These are phyloP conservation scores for Globicephala melas DNA, from an alignment of 2,113 vertebrate genomes.

Conservation along the genomic window DNA sequence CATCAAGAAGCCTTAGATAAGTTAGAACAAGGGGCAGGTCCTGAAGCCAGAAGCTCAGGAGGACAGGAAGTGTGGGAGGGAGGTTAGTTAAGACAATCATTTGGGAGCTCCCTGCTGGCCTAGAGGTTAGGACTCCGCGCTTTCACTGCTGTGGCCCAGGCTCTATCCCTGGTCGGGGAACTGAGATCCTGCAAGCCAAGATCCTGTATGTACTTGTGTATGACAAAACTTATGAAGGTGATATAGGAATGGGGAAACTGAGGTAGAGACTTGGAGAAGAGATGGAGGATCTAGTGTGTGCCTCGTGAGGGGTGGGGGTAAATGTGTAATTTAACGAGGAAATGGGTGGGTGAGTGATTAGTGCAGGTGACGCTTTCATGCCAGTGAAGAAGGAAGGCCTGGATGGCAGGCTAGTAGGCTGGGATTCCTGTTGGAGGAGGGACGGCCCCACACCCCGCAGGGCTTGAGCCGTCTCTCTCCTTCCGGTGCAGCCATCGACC, in stretches of 20 bases:
- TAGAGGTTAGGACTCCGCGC: too few relatives aligned
- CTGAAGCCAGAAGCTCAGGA: not conserved
- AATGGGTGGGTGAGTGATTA: not conserved
- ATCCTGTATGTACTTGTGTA: not conserved
- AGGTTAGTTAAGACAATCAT: not conserved
- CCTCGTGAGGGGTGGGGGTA: accelerated
- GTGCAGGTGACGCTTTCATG: not conserved
- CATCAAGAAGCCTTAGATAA: not conserved
- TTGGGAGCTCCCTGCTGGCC: not conserved
- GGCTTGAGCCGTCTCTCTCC: not conserved
- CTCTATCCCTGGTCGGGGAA: not conserved
- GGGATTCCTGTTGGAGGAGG: not conserved
- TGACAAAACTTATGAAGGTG: not conserved
- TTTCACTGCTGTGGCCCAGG: not conserved
- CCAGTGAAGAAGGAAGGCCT: not conserved
- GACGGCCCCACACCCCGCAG: accelerated
- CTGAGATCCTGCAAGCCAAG: not conserved
- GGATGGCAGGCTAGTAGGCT: not conserved
- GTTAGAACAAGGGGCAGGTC: not conserved
- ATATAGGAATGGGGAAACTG: not conserved
- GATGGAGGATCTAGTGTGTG: not conserved
- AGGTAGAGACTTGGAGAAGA: not conserved
- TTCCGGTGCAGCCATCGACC: slow-evolving; percentile 86
- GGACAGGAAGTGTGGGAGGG: not conserved
- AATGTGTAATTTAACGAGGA: not conserved